Evolutionary conservation across 35 echinoderm and acorn worm species (phyloP).

Genomic region (Lytechinus pictus): DNA sequence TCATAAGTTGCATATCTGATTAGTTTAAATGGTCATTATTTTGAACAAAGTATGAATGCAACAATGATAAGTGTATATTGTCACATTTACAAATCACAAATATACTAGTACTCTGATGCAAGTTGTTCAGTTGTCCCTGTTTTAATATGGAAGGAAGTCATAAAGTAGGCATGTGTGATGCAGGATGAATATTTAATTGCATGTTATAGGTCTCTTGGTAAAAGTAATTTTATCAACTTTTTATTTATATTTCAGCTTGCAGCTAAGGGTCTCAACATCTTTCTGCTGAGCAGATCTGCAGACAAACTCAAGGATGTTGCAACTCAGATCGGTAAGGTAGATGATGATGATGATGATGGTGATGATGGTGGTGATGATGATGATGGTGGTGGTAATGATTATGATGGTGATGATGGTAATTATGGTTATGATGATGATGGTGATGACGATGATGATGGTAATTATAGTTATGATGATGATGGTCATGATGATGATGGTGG

Average conservation of each 20-base stretch:
- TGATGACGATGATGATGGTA: not conserved
- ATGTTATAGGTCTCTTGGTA: too few species aligned
- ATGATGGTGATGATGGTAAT: not conserved
- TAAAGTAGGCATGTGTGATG: too few species aligned
- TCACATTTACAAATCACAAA: too few species aligned
- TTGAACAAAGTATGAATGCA: too few species aligned
- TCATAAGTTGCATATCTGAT: too few species aligned
- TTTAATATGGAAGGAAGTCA: too few species aligned
- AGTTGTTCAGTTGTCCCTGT: too few species aligned
- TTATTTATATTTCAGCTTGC: slow-evolving; percentile 66
- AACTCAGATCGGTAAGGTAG: slow-evolving; percentile 72
- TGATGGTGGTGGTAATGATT: not conserved
- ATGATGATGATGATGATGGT: not conserved
- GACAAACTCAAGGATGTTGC: slow-evolving; percentile 78
- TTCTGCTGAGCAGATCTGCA: slow-evolving; percentile 71
- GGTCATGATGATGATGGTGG: not conserved
- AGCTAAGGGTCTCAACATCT: slow-evolving; percentile 78
- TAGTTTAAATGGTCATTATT: too few species aligned
- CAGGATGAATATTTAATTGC: too few species aligned
- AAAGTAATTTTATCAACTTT: too few species aligned
- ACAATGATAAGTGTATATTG: too few species aligned
- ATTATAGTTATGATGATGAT: not conserved
- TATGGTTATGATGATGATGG: not conserved
- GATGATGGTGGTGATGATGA: not conserved
- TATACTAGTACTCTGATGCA: too few species aligned